Conservation (phyloP, 64 coral and sea anemone species). For the Platygyra sinensis region DNA sequence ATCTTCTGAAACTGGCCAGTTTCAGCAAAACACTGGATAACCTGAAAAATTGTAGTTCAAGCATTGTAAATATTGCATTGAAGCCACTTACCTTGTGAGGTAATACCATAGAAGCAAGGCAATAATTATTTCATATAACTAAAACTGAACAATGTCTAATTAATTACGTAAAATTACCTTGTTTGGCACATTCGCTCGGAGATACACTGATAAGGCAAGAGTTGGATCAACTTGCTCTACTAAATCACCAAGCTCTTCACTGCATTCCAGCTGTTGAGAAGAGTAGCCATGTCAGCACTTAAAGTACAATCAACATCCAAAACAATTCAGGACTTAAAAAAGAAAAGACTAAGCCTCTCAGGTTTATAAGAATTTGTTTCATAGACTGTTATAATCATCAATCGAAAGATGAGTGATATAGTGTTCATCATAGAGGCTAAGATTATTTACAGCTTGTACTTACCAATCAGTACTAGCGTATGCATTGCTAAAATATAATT, state of each 20-base stretch:
- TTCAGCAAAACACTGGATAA: constrained; percentile 99
- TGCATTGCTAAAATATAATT: too few species aligned
- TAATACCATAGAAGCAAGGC: too few species aligned
- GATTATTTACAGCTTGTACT: background rate
- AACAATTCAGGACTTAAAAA: background rate
- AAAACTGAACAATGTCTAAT: too few species aligned
- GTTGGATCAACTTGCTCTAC: constrained; percentile 99
- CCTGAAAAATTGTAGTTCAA: constrained; percentile 29
- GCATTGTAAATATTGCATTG: background rate
- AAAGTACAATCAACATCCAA: background rate
- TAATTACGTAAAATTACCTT: constrained; percentile 64
- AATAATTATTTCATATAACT: too few species aligned
- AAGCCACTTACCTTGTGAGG: too few species aligned
- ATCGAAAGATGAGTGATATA: constrained; percentile 82
- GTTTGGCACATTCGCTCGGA: constrained; percentile 93
- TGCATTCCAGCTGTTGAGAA: constrained; percentile 85
- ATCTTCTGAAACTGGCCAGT: constrained; percentile 99
- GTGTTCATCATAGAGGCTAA: constrained; percentile 62
- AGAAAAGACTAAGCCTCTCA: constrained; percentile 39
- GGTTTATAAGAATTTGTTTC: constrained; percentile 48
- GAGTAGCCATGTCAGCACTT: background rate
- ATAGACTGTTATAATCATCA: constrained; percentile 52
- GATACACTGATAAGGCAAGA: constrained; percentile 91
- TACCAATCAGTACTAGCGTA: background rate
- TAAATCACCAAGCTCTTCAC: constrained; percentile 99